Evolutionary conservation across 2,113 vertebrate genomes (phyloP), one percentile per base, ranked within the genome.

Genomic region (Indicator maculatus): DNA sequence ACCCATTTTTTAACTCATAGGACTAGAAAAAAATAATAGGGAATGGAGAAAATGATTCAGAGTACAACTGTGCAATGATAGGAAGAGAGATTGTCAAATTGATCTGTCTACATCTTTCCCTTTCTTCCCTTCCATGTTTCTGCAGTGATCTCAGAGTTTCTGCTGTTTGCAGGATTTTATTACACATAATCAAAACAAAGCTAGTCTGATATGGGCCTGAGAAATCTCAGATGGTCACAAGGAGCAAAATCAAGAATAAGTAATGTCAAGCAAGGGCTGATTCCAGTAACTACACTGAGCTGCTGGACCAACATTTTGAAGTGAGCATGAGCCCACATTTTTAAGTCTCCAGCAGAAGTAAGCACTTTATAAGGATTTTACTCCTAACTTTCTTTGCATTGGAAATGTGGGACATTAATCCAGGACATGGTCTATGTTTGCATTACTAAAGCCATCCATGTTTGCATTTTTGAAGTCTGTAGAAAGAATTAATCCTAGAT

Each of bases 291-390:
- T 50, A 23, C 4, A 7, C 11, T 8, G 31, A 61, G 11, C 18
- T 84, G 15, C 24, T 41, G 44, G 24, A 83, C 33, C 16, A 64
- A 31, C 1, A 12, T 31, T 55, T 64, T 3, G 0, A 2, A 17
- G 5, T 38, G 9, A 3, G 0, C 3, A 12, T 21, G 4, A 91
- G 5, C 10, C 17, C 38, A 56, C 5, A 12, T 64, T 67, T 47
- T 24, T 15, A 39, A 28, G 8, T 26, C 18, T 39, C 30, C 50
- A 55, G 28, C 20, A 65, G 5, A 70, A 9, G 8, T 27, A 61
- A 47, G 9, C 1, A 5, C 3, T 6, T 63, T 64, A 4, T 24
- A 73, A 30, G 2, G 27, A 75, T 26, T 12, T 16, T 8, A 38
- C 2, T 61, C 8, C 30, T 58, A 58, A 60, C 17, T n/a, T 60